Base-by-base conservation (phyloP, 2,797 vertebrate genomes). In the Scomberomorus guttatus region DNA sequence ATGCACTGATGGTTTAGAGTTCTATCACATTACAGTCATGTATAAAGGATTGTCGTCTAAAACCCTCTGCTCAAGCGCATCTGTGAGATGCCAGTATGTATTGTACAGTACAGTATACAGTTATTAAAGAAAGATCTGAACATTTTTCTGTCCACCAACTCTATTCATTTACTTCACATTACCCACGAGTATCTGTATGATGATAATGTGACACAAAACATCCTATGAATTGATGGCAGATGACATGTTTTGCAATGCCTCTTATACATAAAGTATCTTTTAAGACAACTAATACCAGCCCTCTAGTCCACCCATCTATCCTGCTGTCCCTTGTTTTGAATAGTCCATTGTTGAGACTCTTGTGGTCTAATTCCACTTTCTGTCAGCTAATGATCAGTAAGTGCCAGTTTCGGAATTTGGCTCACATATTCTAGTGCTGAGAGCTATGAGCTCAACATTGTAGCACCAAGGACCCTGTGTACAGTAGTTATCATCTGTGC, bases 1-100 rank as follows among this genome's bases (percentile, higher is more conserved):
- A 90, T 84, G 78, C 85, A 77, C 80, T 89, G 84, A 83, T 88
- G 81, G 87, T 89, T 87, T 76, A 72, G 69, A 78, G 81, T 70
- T 83, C 76, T 65, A 61, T 89, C 81, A 73, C 80, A 85, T 86
- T 87, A 83, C 69, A 58, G 78, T 61, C 81, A 50, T 79, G 87
- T 89, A 83, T 74, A 85, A 87, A 82, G 63, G 61, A 58, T 74
- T 71, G 79, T 48, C 72, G 62, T 77, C 77, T 42, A 46, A 79
- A 37, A 54, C 42, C 39, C 14, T 50, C 52, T 57, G 54, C 75
- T 76, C 61, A 22, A 61, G n/a, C 34, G 5, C 39, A 14, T 74
- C 77, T 77, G 69, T 81, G 56, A 82, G 72, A 63, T 67, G 77
- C 60, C 70, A 42, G 69, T 32, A 65, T 15, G 14, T 8, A 60